Base-by-base conservation (phyloP, 2,888 invertebrate genomes). In the Macrosoma leucophasiata region DNA sequence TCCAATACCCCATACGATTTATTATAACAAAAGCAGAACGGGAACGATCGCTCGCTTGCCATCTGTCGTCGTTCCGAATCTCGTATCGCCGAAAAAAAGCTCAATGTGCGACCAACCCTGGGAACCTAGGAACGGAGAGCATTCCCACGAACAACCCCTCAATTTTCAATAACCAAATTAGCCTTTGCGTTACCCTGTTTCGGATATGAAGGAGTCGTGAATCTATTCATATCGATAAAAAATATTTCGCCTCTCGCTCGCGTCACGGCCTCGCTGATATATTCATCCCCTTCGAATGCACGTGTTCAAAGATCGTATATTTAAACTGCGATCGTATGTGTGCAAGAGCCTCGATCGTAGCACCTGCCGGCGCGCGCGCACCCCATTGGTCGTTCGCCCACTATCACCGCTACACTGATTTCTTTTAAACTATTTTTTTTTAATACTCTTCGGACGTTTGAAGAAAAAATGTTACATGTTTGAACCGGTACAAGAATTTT, bases 141-240 rank as follows among this genome's bases (percentile, higher is more conserved):
- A 86, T 89, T 89, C 89, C 88, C 89, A 89, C 89, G 88, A 86
- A 78, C 84, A 76, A 85, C 84, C 84, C 84, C 85, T 79, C 82
- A 78, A 82, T 82, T 79, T 81, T 78, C 84, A 84, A 84, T 85
- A 85, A 84, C 84, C 84, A 85, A 85, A 85, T 85, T 84, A 84
- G 84, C 82, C 81, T 84, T 84, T 82, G 79, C 84, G 84, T 84
- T 85, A 84, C 84, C 84, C 84, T 81, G 84, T 84, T 82, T 84
- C 76, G 79, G 74, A 81, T 79, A 82, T 74, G 79, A 75, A 78
- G 79, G 79, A 82, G 76, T 82, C 76, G 77, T 82, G 84, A 81
- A 84, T 84, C 79, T 82, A 82, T 82, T 78, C 79, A 75, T 67
- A 63, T 67, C 64, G 56, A 76, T 76, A 84, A 81, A 82, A 82